Evolutionary conservation across 2,113 vertebrate species (phyloP), one percentile per base, ranked within the genome.

Genomic region (Sturnus vulgaris): DNA sequence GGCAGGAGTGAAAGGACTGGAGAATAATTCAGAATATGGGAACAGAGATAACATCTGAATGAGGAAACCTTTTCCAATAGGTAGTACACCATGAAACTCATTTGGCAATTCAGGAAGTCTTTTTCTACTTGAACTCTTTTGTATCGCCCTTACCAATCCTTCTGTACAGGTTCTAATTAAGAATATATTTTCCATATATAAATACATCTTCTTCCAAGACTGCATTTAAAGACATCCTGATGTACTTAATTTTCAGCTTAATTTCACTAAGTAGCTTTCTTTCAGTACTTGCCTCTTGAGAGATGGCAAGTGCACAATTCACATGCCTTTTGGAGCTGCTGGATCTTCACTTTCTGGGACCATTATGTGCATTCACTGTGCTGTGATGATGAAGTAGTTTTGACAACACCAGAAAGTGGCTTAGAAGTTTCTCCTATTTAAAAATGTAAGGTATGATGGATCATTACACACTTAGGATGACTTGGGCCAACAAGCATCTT

Each of bases 391-490:
- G 96, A 96, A 95, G 95, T 94, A 61, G 97, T 66, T 98, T 98
- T 98, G 85, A 98, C 98, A 95, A 98, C 94, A 94, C 98, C 98
- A 97, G 97, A 97, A 81, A 98, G 91, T 80, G 96, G 97, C 94
- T 88, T 52, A 65, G 56, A 79, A 96, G 30, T 42, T 77, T 63
- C 8, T 93, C 31, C 94, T 97, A 12, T 35, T 87, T 59, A 86
- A 93, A 96, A 39, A 95, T 10, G 15, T 3, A 49, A 60, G 44
- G 28, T 78, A 71, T 82, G 49, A 56, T 49, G 21, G 37, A 66
- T 65, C 13, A 15, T 35, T 86, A 52, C 20, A 10, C 17, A 24
- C 30, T 78, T 19, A 15, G 23, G 24, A 47, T 33, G 49, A 60
- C 50, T 57, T 53, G 40, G 40, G 35, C 21, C 60, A 40, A 44